These are phyloP conservation scores for Tragulus kanchil DNA, from an alignment of 2,113 vertebrate genomes.

Conservation along the genomic window DNA sequence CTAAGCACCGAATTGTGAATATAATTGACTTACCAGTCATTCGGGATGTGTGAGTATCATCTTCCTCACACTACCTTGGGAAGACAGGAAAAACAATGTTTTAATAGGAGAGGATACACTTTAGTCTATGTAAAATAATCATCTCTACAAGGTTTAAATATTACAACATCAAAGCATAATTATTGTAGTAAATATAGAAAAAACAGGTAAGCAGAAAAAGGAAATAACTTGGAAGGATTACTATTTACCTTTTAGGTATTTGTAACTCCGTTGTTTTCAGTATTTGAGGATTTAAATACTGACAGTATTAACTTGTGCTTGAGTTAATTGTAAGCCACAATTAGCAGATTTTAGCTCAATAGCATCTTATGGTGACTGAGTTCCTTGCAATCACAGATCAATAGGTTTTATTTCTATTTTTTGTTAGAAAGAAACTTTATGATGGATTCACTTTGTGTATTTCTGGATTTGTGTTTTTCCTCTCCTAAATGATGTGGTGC, in stretches of 20 bases:
- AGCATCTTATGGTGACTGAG: not conserved
- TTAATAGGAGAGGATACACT: not conserved
- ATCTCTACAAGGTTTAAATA: not conserved
- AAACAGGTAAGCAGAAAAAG: not conserved
- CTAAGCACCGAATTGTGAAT: not conserved
- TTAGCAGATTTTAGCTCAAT: not conserved
- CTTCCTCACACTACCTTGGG: not conserved
- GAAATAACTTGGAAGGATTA: not conserved
- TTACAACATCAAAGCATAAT: not conserved
- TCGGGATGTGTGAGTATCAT: not conserved
- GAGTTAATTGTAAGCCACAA: conserved; percentile 5
- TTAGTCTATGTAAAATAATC: conserved; percentile 23
- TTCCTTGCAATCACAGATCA: not conserved
- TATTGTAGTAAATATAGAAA: not conserved
- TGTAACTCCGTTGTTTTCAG: not conserved
- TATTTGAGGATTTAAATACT: not conserved
- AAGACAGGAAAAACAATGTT: not conserved
- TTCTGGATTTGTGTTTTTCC: not conserved
- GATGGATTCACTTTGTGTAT: not conserved
- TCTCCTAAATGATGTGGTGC: not conserved
- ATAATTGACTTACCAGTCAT: not conserved
- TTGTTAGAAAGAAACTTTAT: conserved; percentile 9
- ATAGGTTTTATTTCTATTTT: conserved; percentile 5
- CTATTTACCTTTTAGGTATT: not conserved
- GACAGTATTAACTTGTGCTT: not conserved